phyloP scores from a whole-genome alignment of 2,113 vertebrate genomes.

The Mesembrinibis cayennensis region DNA sequence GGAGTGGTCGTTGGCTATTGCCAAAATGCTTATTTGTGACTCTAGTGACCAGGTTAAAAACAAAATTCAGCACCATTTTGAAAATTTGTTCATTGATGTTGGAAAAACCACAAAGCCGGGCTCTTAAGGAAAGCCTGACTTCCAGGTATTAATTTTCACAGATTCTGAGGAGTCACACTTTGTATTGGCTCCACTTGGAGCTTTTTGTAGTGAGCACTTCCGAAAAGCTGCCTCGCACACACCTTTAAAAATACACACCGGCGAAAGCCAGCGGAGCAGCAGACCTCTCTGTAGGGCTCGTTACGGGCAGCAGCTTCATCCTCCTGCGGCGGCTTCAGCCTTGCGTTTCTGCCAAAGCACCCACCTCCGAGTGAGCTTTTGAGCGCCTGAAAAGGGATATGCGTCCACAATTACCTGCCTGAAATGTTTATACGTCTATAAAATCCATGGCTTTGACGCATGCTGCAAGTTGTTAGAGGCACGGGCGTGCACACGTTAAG shows the following conservation, averaged over 20 bases:
- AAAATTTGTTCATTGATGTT: neutral
- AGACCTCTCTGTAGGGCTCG: fast-evolving
- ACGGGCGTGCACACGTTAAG: too few relatives aligned
- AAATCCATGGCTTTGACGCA: fast-evolving
- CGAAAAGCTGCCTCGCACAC: neutral
- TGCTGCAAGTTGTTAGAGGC: too few relatives aligned
- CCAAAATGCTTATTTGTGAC: neutral
- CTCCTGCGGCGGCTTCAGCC: neutral
- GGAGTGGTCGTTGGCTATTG: fast-evolving
- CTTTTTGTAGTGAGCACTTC: neutral
- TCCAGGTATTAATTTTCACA: too few relatives aligned
- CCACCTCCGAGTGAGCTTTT: too few relatives aligned
- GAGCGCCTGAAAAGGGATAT: neutral
- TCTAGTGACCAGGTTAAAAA: too few relatives aligned
- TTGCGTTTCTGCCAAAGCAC: neutral
- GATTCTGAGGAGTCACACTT: too few relatives aligned
- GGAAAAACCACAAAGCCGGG: neutral
- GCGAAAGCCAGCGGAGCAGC: fast-evolving
- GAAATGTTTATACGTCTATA: fast-evolving
- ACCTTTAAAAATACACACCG: fast-evolving
- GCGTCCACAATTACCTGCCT: fast-evolving
- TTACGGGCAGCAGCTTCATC: neutral
- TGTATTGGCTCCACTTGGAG: neutral
- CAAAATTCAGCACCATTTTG: neutral
- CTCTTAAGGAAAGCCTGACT: neutral